These are phyloP conservation scores for Galeopterus variegatus DNA, from an alignment of 2,113 vertebrate species.

Conservation along the genomic window DNA sequence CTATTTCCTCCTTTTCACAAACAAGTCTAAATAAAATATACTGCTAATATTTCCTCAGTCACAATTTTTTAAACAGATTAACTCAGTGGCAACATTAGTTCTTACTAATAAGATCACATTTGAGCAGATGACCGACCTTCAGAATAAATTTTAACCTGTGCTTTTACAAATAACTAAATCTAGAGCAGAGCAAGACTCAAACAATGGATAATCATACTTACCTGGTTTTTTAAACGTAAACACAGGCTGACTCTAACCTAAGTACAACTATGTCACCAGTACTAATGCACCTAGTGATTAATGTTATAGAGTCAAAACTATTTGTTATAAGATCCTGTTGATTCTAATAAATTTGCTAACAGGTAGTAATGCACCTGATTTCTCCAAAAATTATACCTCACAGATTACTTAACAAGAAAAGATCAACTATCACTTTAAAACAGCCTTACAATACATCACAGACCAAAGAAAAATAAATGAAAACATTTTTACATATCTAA, in stretches of 20 bases:
- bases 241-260: neutral
- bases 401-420: neutral
- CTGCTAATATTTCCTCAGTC: conserved; percentile 62
- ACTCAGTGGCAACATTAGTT: neutral
- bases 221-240: neutral
- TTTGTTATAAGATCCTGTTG: neutral
- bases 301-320: neutral
- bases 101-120: conserved; percentile 53
- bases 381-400: neutral
- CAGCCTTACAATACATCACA: neutral
- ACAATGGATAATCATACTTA: neutral
- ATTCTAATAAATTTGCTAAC: neutral
- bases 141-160: conserved; percentile 51
- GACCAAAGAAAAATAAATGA: conserved; percentile 35
- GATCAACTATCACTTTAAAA: conserved; percentile 10
- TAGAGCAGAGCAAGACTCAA: conserved; percentile 61
- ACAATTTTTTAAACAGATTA: neutral
- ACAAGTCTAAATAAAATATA: conserved; percentile 64
- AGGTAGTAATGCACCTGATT: neutral
- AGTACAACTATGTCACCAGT: neutral
- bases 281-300: neutral
- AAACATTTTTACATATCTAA: neutral
- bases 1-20: conserved; percentile 17
- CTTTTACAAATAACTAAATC: conserved; percentile 56
- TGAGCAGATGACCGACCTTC: conserved; percentile 54